Percentiles rank a stretch among this genome's conserved stretches.
These are phyloP conservation scores for Lipotes vexillifer DNA, from an alignment of 2,113 vertebrate species.

Conservation along the genomic window DNA sequence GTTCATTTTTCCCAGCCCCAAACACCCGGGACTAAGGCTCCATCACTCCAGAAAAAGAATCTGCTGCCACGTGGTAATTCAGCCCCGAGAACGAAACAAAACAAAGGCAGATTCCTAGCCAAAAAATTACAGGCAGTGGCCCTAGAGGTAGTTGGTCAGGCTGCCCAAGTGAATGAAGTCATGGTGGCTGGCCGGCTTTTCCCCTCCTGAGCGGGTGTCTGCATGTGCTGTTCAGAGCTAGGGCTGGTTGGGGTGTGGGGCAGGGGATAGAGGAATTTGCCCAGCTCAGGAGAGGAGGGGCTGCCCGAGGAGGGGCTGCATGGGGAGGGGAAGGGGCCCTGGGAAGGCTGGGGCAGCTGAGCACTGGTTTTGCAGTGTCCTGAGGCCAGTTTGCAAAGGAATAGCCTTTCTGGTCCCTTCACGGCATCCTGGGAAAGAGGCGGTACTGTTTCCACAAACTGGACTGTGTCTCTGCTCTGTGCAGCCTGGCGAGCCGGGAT, in stretches of 20 bases:
- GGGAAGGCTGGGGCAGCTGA: neutral
- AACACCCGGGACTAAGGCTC: neutral
- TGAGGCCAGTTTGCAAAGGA: neutral
- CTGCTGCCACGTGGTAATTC: neutral
- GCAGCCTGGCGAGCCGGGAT: neutral
- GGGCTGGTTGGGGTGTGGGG: neutral
- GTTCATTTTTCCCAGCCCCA: neutral
- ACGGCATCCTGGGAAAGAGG: neutral
- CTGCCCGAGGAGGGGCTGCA: neutral
- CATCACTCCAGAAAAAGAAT: neutral
- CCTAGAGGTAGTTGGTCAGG: neutral
- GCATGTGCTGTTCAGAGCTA: fast-evolving
- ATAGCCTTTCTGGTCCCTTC: neutral
- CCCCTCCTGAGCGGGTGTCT: fast-evolving
- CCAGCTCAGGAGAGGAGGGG: neutral
- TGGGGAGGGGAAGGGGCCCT: no score
- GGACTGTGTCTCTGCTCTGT: neutral
- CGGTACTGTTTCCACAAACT: fast-evolving
- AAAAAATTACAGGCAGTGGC: neutral
- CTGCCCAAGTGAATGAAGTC: neutral
- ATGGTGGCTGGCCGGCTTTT: fast-evolving
- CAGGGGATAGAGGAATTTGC: neutral
- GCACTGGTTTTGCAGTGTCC: neutral
- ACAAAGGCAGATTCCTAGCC: neutral
- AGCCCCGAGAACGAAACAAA: neutral